These are phyloP conservation scores for Halcyon leucocephala DNA, from an alignment of 2,797 vertebrate species.

Conservation along the genomic window DNA sequence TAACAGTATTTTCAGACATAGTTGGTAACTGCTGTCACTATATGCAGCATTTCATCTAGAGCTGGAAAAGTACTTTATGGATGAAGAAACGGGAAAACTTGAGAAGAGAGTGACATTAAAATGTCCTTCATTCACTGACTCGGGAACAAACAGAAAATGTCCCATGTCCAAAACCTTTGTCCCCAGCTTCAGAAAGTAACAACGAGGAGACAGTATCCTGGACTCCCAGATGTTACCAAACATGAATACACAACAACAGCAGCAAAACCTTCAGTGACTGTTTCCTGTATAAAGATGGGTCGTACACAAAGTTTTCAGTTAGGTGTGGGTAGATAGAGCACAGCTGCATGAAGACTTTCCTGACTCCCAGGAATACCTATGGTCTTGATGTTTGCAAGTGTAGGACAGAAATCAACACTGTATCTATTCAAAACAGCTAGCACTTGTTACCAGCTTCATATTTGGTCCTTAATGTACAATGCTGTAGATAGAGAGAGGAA, in stretches of 20 bases:
- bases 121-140: background rate
- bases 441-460: background rate
- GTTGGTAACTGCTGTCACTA: background rate
- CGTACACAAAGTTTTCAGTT: background rate
- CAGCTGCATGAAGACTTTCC: background rate
- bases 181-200: background rate
- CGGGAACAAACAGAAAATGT: background rate
- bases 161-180: background rate
- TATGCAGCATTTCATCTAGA: background rate
- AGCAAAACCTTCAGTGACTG: background rate
- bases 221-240: background rate
- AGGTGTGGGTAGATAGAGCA: background rate
- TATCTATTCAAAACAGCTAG: background rate
- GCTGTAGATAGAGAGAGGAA: background rate
- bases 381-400: background rate
- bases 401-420: background rate
- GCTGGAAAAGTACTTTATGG: background rate
- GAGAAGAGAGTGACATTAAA: background rate
- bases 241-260: background rate
- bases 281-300: background rate
- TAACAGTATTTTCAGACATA: background rate
- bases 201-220: accelerated
- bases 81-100: background rate
- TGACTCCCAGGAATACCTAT: background rate
- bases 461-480: background rate